Evolutionary conservation across 2,797 vertebrate species (phyloP).

Genomic region (Thalassophryne amazonica): DNA sequence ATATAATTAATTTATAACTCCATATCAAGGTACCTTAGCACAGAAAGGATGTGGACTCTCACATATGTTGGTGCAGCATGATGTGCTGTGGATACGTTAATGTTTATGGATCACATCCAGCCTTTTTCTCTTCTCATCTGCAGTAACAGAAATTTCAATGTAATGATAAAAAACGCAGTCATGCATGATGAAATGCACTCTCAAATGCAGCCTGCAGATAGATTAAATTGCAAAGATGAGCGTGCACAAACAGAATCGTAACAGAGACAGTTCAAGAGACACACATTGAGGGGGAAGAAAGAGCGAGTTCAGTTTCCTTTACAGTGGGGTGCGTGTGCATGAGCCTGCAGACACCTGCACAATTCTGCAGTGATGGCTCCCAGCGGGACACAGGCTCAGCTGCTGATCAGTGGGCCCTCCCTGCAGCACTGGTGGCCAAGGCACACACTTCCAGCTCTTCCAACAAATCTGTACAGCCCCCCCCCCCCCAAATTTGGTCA

Average conservation of each 20-base stretch:
- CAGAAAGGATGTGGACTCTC: slow-evolving; percentile 19
- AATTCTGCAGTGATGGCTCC: slow-evolving; percentile 76
- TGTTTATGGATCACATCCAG: slow-evolving; percentile 34
- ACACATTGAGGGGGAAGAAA: slow-evolving; percentile 20
- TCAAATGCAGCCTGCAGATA: slow-evolving; percentile 11
- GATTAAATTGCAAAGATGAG: slow-evolving; percentile 17
- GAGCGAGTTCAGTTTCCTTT: slow-evolving; percentile 46
- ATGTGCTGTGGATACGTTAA: not conserved
- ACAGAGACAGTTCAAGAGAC: slow-evolving; percentile 15
- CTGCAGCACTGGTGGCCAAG: slow-evolving; percentile 72
- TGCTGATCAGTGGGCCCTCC: slow-evolving; percentile 76
- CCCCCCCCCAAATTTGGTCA: slow-evolving; percentile 62
- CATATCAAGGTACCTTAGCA: slow-evolving; percentile 60
- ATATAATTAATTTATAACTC: no score
- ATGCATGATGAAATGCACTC: slow-evolving; percentile 18
- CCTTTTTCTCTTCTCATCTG: slow-evolving; percentile 5
- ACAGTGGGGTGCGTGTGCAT: slow-evolving; percentile 24
- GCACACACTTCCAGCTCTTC: slow-evolving; percentile 11
- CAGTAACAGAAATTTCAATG: slow-evolving; percentile 22
- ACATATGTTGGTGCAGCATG: slow-evolving; percentile 19
- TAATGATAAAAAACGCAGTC: slow-evolving; percentile 20
- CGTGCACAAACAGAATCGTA: slow-evolving; percentile 11
- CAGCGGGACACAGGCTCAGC: slow-evolving; percentile 76
- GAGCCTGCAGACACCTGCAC: slow-evolving; percentile 77
- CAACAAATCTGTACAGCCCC: slow-evolving; percentile 47